Evolutionary conservation across 2,797 vertebrate species (phyloP).

Genomic region (Danio jaintianensis): DNA sequence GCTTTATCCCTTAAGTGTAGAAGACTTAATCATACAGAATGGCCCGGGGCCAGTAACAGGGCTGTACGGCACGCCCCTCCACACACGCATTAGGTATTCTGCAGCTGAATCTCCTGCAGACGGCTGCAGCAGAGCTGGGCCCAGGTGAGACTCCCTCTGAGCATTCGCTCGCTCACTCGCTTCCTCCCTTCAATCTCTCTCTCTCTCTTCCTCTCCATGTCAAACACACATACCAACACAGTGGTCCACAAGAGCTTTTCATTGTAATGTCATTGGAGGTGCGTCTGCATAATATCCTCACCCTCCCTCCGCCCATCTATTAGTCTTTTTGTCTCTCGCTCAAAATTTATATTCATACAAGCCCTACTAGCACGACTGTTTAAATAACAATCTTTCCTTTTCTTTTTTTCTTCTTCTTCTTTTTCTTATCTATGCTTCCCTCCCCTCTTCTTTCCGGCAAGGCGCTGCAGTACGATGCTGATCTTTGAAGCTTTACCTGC

Average conservation of each 20-base stretch:
- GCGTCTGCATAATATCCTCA: constrained; percentile 49
- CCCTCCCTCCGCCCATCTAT: constrained; percentile 46
- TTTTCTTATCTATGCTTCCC: constrained; percentile 11
- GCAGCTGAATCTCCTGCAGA: constrained; percentile 60
- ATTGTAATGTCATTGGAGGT: constrained; percentile 53
- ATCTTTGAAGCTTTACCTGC: constrained; percentile 64
- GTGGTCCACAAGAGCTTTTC: constrained; percentile 31
- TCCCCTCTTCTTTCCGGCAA: constrained; percentile 43
- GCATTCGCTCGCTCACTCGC: constrained; percentile 26
- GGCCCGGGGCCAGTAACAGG: constrained; percentile 65
- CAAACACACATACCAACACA: constrained; percentile 41
- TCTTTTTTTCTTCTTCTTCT: neutral
- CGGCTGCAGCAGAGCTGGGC: constrained; percentile 59
- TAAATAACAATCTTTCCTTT: constrained; percentile 58
- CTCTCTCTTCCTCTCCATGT: constrained; percentile 37
- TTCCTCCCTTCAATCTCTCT: constrained; percentile 21
- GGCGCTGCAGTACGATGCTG: constrained; percentile 31
- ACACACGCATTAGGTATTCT: constrained; percentile 65
- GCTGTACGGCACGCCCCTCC: constrained; percentile 57
- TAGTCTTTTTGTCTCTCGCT: constrained; percentile 57
- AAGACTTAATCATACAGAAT: constrained; percentile 72
- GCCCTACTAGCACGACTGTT: constrained; percentile 53
- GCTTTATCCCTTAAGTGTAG: constrained; percentile 71
- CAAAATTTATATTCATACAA: constrained; percentile 56
- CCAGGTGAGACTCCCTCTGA: constrained; percentile 63